These are phyloP conservation scores for Spea multiplicata DNA, from an alignment of 2,113 vertebrate genomes.

Conservation along the genomic window DNA sequence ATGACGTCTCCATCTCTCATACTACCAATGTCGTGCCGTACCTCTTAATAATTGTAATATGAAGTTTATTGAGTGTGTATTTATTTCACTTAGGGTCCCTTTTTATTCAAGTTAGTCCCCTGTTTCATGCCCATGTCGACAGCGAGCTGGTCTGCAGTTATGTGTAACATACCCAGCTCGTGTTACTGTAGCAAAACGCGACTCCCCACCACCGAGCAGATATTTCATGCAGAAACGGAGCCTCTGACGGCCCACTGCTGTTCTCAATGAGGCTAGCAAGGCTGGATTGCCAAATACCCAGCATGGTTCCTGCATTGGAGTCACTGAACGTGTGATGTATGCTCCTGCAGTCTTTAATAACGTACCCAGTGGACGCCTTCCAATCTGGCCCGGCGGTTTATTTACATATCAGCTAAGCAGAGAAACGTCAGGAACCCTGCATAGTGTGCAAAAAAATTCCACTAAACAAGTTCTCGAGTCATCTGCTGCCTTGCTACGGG, in stretches of 20 bases:
- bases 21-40: too few relatives aligned
- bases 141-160: not conserved
- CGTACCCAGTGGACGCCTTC: constrained; percentile 66
- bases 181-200: constrained; percentile 28
- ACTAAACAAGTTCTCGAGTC: constrained; percentile 19
- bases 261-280: constrained; percentile 81
- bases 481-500: constrained; percentile 16
- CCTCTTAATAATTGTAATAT: too few relatives aligned
- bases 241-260: constrained; percentile 78
- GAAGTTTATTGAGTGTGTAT: not conserved
- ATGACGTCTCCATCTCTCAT: too few relatives aligned
- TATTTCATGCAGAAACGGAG: constrained; percentile 87
- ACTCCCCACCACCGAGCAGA: constrained; percentile 54
- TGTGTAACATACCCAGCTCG: constrained; percentile 12
- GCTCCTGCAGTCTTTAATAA: constrained; percentile 72
- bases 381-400: constrained; percentile 67
- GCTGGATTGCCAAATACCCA: constrained; percentile 82
- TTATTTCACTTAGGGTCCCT: not conserved
- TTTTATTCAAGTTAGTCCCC: not conserved
- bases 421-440: constrained; percentile 24
- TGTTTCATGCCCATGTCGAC: not conserved
- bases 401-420: constrained; percentile 80
- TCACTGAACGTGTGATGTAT: constrained; percentile 79
- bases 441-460: constrained; percentile 38
- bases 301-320: constrained; percentile 77